Conservation (phyloP, 2,113 vertebrate genomes). For the Nothocercus julius region DNA sequence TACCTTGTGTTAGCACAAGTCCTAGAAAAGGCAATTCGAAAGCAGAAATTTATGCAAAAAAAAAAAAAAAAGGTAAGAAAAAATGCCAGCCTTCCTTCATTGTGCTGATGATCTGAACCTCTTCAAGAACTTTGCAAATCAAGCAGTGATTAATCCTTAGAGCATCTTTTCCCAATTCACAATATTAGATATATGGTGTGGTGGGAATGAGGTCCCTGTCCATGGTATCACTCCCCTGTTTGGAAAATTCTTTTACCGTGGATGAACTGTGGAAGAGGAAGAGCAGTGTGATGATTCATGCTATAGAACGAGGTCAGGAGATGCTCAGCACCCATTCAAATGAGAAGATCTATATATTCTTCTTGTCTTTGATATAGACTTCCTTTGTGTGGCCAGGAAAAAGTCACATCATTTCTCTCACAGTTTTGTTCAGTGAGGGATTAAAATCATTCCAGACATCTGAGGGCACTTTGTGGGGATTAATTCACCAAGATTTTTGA, state of each 20-base stretch:
- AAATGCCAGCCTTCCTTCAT: not conserved
- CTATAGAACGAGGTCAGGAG: not conserved
- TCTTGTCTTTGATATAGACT: not conserved
- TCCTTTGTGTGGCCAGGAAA: constrained; percentile 3
- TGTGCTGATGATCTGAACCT: not conserved
- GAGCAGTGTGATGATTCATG: not conserved
- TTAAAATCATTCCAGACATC: constrained; percentile 45
- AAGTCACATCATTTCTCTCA: not conserved
- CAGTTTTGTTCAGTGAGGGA: constrained; percentile 25
- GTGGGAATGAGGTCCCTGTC: constrained; percentile 4
- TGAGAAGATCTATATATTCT: not conserved
- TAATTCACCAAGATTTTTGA: constrained; percentile 31
- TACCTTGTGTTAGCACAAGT: not conserved
- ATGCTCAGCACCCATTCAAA: not conserved
- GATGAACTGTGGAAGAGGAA: not conserved
- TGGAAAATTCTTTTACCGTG: not conserved
- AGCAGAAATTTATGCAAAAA: not conserved
- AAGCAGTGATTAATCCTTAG: not conserved
- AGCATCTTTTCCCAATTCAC: not conserved
- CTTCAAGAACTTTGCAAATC: not conserved
- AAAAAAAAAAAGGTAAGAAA: not conserved
- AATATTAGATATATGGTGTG: rapidly evolving
- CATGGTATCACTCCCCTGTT: not conserved
- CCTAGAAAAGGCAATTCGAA: not conserved
- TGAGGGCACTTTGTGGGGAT: constrained; percentile 31